Percentiles rank a stretch among this genome's conserved stretches.
These are phyloP conservation scores for Chauna torquata DNA, from an alignment of 2,113 vertebrate genomes.

Conservation along the genomic window DNA sequence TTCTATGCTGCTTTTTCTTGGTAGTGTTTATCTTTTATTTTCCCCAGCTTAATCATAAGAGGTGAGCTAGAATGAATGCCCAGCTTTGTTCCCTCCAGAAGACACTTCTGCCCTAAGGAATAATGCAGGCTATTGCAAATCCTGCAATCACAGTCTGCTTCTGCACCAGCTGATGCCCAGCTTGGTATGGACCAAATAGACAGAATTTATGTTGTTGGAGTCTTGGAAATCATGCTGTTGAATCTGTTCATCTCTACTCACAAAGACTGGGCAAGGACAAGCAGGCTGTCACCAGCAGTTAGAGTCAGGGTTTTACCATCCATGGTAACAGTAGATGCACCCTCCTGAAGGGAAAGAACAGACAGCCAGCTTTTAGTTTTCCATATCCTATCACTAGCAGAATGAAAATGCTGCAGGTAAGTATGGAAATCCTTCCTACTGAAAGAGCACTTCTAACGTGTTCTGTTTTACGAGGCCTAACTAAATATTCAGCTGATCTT, in stretches of 20 bases:
- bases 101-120: neutral
- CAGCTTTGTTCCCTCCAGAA: neutral
- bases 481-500: neutral
- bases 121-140: neutral
- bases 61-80: neutral
- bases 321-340: conserved; percentile 78
- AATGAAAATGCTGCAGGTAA: neutral
- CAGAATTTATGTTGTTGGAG: neutral
- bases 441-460: neutral
- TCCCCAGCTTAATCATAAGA: neutral
- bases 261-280: conserved; percentile 80
- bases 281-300: conserved; percentile 83
- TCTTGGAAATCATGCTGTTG: neutral
- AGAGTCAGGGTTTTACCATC: conserved; percentile 72
- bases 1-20: neutral
- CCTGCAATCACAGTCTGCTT: neutral
- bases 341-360: conserved; percentile 80
- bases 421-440: neutral
- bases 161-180: neutral
- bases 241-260: conserved; percentile 73
- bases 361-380: neutral
- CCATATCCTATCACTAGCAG: neutral
- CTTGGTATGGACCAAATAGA: neutral
- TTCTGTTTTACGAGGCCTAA: neutral
- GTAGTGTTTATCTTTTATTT: neutral